A percentile compares a stretch with the other conserved stretches of the same genome.
Conservation (phyloP, 2,888 invertebrate species). For the Phlogophora meticulosa region DNA sequence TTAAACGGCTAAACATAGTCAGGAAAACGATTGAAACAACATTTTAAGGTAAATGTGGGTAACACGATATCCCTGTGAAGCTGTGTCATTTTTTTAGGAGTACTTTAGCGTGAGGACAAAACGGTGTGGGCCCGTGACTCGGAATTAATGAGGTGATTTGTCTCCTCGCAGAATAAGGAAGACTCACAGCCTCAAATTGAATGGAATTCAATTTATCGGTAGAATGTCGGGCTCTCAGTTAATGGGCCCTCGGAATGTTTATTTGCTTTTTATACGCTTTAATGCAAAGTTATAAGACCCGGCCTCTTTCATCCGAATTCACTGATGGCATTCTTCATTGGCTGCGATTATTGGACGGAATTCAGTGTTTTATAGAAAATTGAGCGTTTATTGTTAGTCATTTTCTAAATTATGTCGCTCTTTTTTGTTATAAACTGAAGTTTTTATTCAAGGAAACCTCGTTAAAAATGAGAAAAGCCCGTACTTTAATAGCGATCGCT, state of each 20-base stretch:
- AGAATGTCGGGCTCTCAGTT: slow-evolving; percentile 60
- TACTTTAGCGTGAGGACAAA: slow-evolving; percentile 70
- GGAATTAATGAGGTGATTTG: slow-evolving; percentile 86
- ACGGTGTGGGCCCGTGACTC: slow-evolving; percentile 74
- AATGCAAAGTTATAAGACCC: slow-evolving; percentile 63
- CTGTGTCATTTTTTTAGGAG: slow-evolving; percentile 57
- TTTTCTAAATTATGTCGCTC: slow-evolving; percentile 38
- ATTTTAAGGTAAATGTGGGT: slow-evolving; percentile 35
- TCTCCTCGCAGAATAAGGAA: slow-evolving; percentile 73
- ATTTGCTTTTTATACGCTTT: slow-evolving; percentile 69
- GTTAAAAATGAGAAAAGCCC: slow-evolving; percentile 36
- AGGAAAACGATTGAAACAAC: slow-evolving; percentile 30
- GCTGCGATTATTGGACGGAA: slow-evolving; percentile 39
- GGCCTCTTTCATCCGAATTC: slow-evolving; percentile 47
- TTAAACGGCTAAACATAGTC: not conserved
- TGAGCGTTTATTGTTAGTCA: slow-evolving; percentile 24
- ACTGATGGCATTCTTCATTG: slow-evolving; percentile 52
- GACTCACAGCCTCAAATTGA: slow-evolving; percentile 77
- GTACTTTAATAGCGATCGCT: slow-evolving; percentile 35
- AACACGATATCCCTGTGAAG: slow-evolving; percentile 37
- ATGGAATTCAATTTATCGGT: slow-evolving; percentile 77
- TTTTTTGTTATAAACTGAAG: slow-evolving; percentile 23
- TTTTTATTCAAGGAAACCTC: slow-evolving; percentile 41
- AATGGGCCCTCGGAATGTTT: slow-evolving; percentile 73
- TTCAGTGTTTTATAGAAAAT: slow-evolving; percentile 40